A percentile compares a stretch with the other conserved stretches of the same genome.
Evolutionary conservation across 2,113 vertebrate genomes (phyloP).

Genomic region (Potamarius usumacintae): DNA sequence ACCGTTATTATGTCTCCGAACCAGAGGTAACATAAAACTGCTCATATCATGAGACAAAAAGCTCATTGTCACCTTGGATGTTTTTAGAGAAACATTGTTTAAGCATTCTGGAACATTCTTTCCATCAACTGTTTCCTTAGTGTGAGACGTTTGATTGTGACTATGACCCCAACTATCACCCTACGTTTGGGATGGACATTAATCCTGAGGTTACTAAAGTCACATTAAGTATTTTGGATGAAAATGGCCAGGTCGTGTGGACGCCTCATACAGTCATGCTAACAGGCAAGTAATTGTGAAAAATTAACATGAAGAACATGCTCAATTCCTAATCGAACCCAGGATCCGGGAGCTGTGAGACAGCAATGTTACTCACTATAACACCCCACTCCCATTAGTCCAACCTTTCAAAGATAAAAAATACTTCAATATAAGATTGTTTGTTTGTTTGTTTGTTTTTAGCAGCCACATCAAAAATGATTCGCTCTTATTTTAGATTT

Average conservation of each 20-base stretch:
- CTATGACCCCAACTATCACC: constrained; percentile 20
- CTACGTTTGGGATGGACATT: constrained; percentile 29
- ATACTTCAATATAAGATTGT: neutral
- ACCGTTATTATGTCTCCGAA: neutral
- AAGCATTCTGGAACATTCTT: neutral
- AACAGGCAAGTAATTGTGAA: neutral
- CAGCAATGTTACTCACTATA: no score
- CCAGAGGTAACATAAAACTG: constrained; percentile 10
- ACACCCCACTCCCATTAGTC: no score
- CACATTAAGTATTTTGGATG: constrained; percentile 7
- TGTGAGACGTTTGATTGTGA: neutral
- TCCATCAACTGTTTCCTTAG: neutral
- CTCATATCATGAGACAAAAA: neutral
- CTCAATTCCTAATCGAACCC: no score
- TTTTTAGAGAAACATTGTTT: neutral
- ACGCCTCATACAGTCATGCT: neutral
- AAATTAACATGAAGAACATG: no score
- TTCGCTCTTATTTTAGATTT: no score
- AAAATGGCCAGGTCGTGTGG: constrained; percentile 4
- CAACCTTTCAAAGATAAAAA: neutral
- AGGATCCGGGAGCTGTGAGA: no score
- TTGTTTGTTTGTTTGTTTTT: no score
- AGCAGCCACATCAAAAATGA: no score
- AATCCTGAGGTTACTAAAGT: neutral
- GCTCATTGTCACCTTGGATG: neutral